Conservation (phyloP, 2,113 vertebrate genomes). For the Dolichotis patagonum region DNA sequence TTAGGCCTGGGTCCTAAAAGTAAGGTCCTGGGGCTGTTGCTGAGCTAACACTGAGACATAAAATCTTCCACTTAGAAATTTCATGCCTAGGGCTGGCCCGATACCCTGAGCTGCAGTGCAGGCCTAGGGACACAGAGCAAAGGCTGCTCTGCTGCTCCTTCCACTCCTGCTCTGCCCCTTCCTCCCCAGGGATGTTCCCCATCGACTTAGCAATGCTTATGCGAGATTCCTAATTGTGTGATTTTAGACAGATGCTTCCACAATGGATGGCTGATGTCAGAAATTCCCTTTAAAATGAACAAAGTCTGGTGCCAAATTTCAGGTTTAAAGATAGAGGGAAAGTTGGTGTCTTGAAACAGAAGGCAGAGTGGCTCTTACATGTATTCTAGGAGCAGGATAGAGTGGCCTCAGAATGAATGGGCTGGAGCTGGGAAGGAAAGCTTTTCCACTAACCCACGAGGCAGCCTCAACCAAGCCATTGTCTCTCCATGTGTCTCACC, state of each 20-base stretch:
- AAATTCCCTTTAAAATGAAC: neutral
- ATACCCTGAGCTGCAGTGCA: neutral
- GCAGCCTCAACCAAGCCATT: neutral
- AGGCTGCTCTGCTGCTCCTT: neutral
- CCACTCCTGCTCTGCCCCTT: neutral
- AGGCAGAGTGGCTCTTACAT: neutral
- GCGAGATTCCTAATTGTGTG: neutral
- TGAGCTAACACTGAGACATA: neutral
- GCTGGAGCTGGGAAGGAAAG: neutral
- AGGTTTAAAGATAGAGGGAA: neutral
- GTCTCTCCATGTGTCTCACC: neutral
- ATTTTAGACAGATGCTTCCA: neutral
- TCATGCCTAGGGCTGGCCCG: neutral
- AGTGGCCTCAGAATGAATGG: neutral
- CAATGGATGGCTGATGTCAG: neutral
- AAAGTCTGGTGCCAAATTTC: neutral
- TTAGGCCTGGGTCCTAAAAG: neutral
- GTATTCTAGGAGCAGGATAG: no score
- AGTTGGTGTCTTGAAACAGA: neutral
- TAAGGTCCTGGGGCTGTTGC: neutral
- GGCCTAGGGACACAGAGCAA: neutral
- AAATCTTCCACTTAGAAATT: neutral
- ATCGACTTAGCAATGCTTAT: neutral
- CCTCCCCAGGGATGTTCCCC: neutral
- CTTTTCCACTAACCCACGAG: neutral